Evolutionary conservation across 2,888 invertebrate species (phyloP).

Genomic region (Elegia similella): DNA sequence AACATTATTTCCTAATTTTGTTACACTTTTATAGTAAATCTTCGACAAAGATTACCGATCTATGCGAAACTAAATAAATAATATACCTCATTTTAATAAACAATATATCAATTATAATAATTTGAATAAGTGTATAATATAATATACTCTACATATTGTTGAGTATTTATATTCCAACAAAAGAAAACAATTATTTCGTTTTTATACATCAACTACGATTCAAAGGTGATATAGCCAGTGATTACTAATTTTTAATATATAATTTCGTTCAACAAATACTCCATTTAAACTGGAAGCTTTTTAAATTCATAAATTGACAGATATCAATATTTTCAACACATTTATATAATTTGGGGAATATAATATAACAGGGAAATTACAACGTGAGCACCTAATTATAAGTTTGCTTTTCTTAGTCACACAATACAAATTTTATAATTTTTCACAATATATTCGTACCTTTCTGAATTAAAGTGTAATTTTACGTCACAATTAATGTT

Average conservation of each 20-base stretch:
- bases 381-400: conserved; percentile 31
- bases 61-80: too few species aligned
- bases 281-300: background rate
- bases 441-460: too few species aligned
- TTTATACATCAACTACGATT: too few species aligned
- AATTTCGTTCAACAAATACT: background rate
- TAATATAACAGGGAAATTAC: conserved; percentile 23
- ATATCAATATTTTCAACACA: conserved; percentile 12
- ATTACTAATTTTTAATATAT: background rate
- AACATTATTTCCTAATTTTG: too few species aligned
- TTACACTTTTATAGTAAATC: too few species aligned
- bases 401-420: background rate
- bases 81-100: too few species aligned
- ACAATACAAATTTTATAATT: background rate
- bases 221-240: background rate
- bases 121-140: too few species aligned
- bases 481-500: background rate
- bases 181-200: too few species aligned
- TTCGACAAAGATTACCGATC: too few species aligned
- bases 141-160: too few species aligned
- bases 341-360: conserved; percentile 23
- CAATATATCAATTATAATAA: too few species aligned
- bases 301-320: conserved; percentile 4
- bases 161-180: too few species aligned
- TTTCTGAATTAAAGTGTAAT: background rate